Evolutionary conservation across 2,113 vertebrate species (phyloP).

Genomic region (Gnathonemus longibarbis): DNA sequence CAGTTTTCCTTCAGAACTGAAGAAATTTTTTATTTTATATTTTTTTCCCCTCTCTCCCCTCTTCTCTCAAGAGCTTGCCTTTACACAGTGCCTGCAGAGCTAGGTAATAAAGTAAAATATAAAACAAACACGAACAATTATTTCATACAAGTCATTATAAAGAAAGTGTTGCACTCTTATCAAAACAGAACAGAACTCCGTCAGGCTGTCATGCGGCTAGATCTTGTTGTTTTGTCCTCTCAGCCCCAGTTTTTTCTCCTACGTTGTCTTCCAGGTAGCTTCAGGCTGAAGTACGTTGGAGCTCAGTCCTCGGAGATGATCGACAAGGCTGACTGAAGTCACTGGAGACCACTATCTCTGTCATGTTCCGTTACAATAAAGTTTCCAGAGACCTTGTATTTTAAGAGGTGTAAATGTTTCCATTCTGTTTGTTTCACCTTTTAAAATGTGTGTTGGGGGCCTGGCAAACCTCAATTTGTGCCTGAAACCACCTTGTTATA

Average conservation of each 20-base stretch:
- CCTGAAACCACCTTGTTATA: constrained; percentile 15
- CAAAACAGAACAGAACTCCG: neutral
- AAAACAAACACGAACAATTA: neutral
- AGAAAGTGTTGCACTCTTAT: neutral
- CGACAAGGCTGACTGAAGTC: constrained; percentile 78
- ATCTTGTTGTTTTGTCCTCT: neutral
- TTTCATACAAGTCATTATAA: neutral
- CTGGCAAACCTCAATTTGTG: constrained; percentile 19
- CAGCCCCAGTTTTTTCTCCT: neutral
- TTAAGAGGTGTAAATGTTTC: constrained; percentile 5
- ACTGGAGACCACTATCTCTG: constrained; percentile 44
- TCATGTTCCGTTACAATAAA: neutral
- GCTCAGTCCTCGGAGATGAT: constrained; percentile 73
- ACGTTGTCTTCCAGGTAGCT: constrained; percentile 58
- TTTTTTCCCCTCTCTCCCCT: constrained; percentile 13
- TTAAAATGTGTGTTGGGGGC: constrained; percentile 3
- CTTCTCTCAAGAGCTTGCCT: neutral
- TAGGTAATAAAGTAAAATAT: neutral
- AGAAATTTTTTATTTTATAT: constrained; percentile 1
- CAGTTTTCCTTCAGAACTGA: neutral
- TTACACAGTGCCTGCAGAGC: neutral
- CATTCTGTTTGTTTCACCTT: constrained; percentile 9
- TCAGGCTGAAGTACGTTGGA: constrained; percentile 79
- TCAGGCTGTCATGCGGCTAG: neutral
- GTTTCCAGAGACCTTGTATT: constrained; percentile 19